phyloP scores from a whole-genome alignment of 2,888 invertebrate species.

The Volucella inanis region DNA sequence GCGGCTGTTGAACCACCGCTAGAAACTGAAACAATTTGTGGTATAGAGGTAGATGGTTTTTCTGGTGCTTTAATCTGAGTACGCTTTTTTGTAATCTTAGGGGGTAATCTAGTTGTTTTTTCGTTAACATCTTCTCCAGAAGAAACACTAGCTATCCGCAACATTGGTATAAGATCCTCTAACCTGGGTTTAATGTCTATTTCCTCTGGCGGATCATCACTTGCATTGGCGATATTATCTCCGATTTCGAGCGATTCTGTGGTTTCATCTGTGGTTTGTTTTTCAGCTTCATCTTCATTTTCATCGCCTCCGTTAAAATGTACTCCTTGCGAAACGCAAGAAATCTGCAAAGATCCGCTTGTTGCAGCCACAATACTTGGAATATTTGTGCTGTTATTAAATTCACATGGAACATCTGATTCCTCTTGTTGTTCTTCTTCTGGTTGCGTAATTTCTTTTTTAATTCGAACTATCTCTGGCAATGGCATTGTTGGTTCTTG shows the following conservation, averaged over 20 bases:
- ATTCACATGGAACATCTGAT: not conserved
- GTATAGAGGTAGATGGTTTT: conserved; percentile 28
- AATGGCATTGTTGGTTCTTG: conserved; percentile 49
- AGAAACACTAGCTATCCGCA: conserved; percentile 79
- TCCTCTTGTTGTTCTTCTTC: conserved; percentile 69
- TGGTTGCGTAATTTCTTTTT: conserved; percentile 77
- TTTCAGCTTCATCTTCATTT: conserved; percentile 6
- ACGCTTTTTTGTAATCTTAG: conserved; percentile 3
- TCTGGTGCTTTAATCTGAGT: not conserved
- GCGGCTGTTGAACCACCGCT: conserved; percentile 33
- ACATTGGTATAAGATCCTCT: conserved; percentile 79
- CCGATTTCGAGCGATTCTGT: not conserved
- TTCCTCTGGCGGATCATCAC: conserved; percentile 48
- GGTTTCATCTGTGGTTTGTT: not conserved
- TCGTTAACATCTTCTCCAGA: conserved; percentile 75
- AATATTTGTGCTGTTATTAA: conserved; percentile 18
- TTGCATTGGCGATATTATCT: not conserved
- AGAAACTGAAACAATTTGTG: conserved; percentile 54
- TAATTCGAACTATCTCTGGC: conserved; percentile 76
- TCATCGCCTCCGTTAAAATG: conserved; percentile 70
- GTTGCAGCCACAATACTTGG: conserved; percentile 65
- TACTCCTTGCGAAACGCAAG: conserved; percentile 77
- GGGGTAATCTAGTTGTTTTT: not conserved
- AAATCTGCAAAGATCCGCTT: conserved; percentile 76
- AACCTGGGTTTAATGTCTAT: conserved; percentile 80